These are phyloP conservation scores for Ochotona curzoniae DNA, from an alignment of 2,113 vertebrate species.

Conservation along the genomic window DNA sequence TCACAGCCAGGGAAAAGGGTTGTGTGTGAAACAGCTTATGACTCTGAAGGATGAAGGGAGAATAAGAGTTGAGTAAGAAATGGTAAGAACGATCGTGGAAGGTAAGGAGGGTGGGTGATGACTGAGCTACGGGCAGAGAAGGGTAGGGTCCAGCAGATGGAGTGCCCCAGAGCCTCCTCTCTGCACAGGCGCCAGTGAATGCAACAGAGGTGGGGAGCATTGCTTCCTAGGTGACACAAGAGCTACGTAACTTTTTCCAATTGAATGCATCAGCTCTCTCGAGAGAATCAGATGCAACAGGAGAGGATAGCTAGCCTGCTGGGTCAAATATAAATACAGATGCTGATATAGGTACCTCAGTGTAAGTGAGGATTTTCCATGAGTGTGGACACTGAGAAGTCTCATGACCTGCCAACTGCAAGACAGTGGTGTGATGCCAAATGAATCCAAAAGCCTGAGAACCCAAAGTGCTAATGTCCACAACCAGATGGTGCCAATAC, in stretches of 20 bases:
- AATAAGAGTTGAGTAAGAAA: slow-evolving; percentile 9
- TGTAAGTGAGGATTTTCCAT: not conserved
- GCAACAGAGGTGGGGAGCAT: not conserved
- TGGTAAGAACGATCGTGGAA: not conserved
- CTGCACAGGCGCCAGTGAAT: not conserved
- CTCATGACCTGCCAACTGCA: not conserved
- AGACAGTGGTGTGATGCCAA: not conserved
- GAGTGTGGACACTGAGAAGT: not conserved
- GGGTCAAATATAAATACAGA: not conserved
- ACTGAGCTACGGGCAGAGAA: not conserved
- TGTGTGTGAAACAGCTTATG: not conserved
- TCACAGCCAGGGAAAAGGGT: not conserved
- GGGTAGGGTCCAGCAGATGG: not conserved
- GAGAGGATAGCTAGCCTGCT: not conserved
- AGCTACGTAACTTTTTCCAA: slow-evolving; percentile 5
- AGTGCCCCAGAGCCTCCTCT: not conserved
- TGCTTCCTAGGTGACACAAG: not conserved
- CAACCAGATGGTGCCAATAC: not conserved
- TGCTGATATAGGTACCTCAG: not conserved
- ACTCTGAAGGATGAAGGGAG: not conserved
- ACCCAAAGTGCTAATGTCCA: not conserved
- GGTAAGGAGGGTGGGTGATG: not conserved
- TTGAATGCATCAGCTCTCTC: not conserved
- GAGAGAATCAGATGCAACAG: not conserved
- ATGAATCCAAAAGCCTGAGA: not conserved